Evolutionary conservation across 2,113 vertebrate genomes (phyloP).

Genomic region (Pelodiscus sinensis): DNA sequence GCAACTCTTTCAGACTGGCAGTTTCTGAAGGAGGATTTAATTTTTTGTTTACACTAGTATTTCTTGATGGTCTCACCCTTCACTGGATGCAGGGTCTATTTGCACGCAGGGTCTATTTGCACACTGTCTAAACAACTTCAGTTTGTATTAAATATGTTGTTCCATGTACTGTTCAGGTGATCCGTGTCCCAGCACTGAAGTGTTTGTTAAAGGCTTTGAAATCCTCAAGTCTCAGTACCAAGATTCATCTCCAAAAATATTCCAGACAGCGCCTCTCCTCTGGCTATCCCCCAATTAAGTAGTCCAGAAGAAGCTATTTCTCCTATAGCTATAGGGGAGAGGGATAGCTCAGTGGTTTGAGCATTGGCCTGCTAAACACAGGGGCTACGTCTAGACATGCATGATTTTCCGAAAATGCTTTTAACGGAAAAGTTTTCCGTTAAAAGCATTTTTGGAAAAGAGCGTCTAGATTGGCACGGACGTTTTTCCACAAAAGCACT

Average conservation of each 20-base stretch:
- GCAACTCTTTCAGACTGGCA: conserved; percentile 54
- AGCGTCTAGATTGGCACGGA: no score
- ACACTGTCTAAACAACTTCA: neutral
- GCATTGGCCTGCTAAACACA: no score
- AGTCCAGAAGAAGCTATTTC: neutral
- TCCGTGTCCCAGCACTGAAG: neutral
- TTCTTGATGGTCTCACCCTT: neutral
- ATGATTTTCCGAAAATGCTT: no score
- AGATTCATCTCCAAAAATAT: neutral
- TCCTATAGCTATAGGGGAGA: neutral
- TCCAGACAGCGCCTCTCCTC: neutral
- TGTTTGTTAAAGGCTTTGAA: neutral
- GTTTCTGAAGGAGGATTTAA: neutral
- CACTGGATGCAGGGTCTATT: neutral
- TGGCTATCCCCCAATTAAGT: neutral
- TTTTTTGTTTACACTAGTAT: neutral
- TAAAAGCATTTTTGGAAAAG: no score
- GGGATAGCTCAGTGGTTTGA: no score
- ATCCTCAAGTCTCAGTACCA: neutral
- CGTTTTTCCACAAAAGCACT: no score
- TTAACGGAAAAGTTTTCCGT: no score
- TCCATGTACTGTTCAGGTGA: neutral
- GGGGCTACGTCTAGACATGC: no score
- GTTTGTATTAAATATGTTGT: neutral
- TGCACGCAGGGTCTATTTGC: neutral